Evolutionary conservation across 35 echinoderm and acorn worm species (phyloP).

Genomic region (Nesometra sesokonis): DNA sequence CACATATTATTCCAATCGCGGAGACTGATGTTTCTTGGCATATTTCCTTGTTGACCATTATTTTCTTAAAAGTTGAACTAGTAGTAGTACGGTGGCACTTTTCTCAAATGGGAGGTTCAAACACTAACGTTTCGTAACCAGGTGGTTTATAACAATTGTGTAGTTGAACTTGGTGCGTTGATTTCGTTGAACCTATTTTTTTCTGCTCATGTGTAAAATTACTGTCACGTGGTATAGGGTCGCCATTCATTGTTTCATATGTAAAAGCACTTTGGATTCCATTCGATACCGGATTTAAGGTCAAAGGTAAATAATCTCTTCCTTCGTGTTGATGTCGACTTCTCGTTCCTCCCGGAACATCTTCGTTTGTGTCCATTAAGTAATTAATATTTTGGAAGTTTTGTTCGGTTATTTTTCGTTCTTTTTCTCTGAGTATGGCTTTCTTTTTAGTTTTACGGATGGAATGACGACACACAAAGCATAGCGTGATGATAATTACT

Average conservation of each 20-base stretch:
- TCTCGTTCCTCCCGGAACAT: neutral
- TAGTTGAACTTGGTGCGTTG: neutral
- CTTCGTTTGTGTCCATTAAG: neutral
- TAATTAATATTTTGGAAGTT: neutral
- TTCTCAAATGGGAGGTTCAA: neutral
- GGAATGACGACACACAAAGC: neutral
- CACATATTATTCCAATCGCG: too few species aligned
- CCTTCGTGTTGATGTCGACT: neutral
- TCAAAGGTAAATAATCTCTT: neutral
- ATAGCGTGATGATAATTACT: neutral
- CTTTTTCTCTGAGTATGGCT: neutral
- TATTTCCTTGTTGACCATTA: too few species aligned
- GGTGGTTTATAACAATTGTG: neutral
- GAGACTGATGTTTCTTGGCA: too few species aligned
- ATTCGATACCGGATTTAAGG: neutral
- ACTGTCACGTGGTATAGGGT: neutral
- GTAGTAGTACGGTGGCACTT: too few species aligned
- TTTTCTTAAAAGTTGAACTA: too few species aligned
- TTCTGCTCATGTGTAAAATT: neutral
- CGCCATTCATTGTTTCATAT: neutral
- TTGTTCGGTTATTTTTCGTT: neutral
- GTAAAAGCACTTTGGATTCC: neutral
- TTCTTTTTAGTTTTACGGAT: neutral
- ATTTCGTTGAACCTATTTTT: neutral
- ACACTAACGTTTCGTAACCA: neutral